Base-by-base conservation (phyloP, 1,140 invertebrate genomes). In the Antheraea mylitta region DNA sequence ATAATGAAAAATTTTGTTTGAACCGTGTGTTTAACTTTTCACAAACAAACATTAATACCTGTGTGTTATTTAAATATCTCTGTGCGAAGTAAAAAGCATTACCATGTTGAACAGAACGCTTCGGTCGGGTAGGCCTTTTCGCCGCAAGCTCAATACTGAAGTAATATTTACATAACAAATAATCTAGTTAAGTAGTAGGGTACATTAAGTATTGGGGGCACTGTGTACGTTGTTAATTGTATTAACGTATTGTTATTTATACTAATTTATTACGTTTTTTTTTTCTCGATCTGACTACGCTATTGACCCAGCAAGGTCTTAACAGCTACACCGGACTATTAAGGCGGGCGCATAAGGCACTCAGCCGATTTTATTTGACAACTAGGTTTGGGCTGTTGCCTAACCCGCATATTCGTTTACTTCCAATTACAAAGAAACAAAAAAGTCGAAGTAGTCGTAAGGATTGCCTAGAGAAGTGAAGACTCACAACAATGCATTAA, bases 31-130 rank as follows among this genome's bases (percentile, higher is more conserved):
- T 3, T 53, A 53, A 53, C 18, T 60, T 22, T 60, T 60, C 58
- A 22, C 59, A 60, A 60, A 60, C 18, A 60, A 18, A 19, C 59
- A 60, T n/a, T 37, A 37, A 63, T 10, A 22, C 61, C 61, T 37
- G 13, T 13, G 13, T 30, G 16, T 30, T 10, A 36, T 36, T 36
- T 53, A 53, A 63, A 36, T 63, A 37, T 59, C 58, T 67, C 72
- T 73, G 68, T 72, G 60, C 69, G 62, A 74, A 77, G 66, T 67
- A 79, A 76, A 81, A 70, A 81, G 77, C 71, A 62, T 81, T 81
- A 61, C 68, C 70, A 42, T 79, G 77, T 79, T 71, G 69, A 62
- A 63, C 53, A 67, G 59, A 62, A 72, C 62, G 70, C 48, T n/a
- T 7, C 11, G 2, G 45, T 53, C 45, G 11, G 45, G 11, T 0